Evolutionary conservation across 2,113 vertebrate species (phyloP), one percentile per base, ranked within the genome.

Genomic region (Triplophysa siluroides): DNA sequence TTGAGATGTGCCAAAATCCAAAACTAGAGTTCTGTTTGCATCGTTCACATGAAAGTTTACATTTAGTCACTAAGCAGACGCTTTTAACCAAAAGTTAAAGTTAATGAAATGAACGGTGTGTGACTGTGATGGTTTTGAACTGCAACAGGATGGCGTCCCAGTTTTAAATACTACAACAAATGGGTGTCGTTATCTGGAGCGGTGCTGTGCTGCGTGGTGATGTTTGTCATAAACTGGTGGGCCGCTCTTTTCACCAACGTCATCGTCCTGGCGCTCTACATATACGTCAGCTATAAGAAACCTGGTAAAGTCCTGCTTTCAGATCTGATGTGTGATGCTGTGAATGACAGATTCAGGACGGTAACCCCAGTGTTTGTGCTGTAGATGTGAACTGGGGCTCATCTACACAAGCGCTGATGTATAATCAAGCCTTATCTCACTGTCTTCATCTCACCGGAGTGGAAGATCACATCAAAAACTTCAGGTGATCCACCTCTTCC

Each of bases 201-300:
- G 0, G 87, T 98, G 83, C 90, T 99, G 62, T 99, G 97, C 89
- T 96, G 95, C 41, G 96, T 94, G 81, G 96, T 99, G 24, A 99
- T 99, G 97, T 99, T 99, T 80, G 95, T 99, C 81, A 98, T 99
- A 83, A 99, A 99, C 86, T 99, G 97, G 97, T 96, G 95, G 95
- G 97, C 97, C 11, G 97, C 97, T 5, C 88, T 99, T 24, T 81
- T 98, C 68, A 99, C 97, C 0, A 96, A 97, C 1, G 95, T 96
- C 80, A 98, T 99, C 73, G 94, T 99, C 23, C 94, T 99, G 73
- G 97, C 95, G 0, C 94, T 99, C 38, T 99, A 97, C 89, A 96
- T 98, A 89, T 99, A 98, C 83, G 97, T 99, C 77, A 94, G 96
- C 82, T 99, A 99, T 88, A 98, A 97, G 91, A 99, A 99, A 84